Base-by-base conservation (phyloP, 2,113 vertebrate species). In the Elgaria multicarinata region DNA sequence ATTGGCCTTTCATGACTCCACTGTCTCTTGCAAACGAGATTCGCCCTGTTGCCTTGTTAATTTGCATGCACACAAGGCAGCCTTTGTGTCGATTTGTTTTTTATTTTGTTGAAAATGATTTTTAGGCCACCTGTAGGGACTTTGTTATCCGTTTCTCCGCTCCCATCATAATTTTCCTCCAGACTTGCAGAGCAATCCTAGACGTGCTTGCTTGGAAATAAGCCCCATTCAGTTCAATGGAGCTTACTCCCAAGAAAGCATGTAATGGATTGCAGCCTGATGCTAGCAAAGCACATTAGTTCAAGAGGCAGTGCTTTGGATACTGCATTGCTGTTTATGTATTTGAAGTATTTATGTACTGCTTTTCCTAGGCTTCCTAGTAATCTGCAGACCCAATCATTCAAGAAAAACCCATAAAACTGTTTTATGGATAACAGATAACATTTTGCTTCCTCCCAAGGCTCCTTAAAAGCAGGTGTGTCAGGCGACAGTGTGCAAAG, bases 371-470 rank as follows among this genome's bases (percentile, higher is more conserved):
- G n/a, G 12, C 58, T 62, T 22, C 58, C 58, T 26, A 7, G 64
- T 67, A 26, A 6, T 9, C 64, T 6, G 9, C 64, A 26, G 9
- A 18, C n/a, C 4, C 31, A 53, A 13, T 33, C 50, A 53, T 50
- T 46, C 76, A 50, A 16, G 76, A 6, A 9, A 77, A 78, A 77
- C 4, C 46, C 9, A 78, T 78, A 31, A 78, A 78, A 53, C 44
- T 33, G 44, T n/a, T n/a, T 53, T 26, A 16, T 28, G 31, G 44
- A 50, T 28, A 53, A 46, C 66, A 66, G 20, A 33, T 69, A n/a
- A n/a, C 18, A 62, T 84, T 93, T 66, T 10, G 81, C 31, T 42
- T 72, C 88, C 24, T 79, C 85, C 84, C 87, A 93, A 74, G 39
- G 22, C 42, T 28, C 31, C 33, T 36, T 36, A n/a, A 24, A 81